Evolutionary conservation across 2,888 invertebrate species (phyloP), one percentile per base, ranked within the genome.

Genomic region (Cremastinae sp.): DNA sequence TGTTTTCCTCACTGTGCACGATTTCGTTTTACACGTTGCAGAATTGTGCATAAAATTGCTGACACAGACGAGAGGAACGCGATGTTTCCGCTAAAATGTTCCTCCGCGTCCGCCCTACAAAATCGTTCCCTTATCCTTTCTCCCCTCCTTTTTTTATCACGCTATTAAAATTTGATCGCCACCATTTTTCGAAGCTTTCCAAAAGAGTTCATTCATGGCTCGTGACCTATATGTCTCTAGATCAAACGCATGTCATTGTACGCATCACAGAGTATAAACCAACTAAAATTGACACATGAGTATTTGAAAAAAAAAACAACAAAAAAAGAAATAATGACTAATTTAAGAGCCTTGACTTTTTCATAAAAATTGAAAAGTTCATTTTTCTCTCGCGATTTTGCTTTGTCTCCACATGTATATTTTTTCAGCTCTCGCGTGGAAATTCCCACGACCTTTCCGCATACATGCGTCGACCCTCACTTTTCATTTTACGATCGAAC

Each of bases 111-210:
- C 28, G 2, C 28, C 10, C 2, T 8, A n/a, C n/a, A 4, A 47
- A 43, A 16, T 47, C 47, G 14, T 7, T 16, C 14, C 49, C 0
- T 38, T 41, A 10, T 56, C 45, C 22, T 49, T 36, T 47, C 7
- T n/a, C 12, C 0, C 4, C 45, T 12, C n/a, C n/a, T 38, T 8
- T n/a, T n/a, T 28, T 28, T 28, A 49, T 49, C 49, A 18, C 22
- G n/a, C 53, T 51, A 53, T 64, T 34, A 53, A 41, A 64, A 53
- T 53, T 53, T 41, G 10, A 64, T 51, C 20, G 51, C 14, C 12
- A 16, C 28, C 38, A 20, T 51, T 22, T 20, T 12, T 51, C 22
- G 14, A 5, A 18, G 49, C 16, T n/a, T 45, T 12, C 36, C 1
- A 2, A 49, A 10, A 9, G 34, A 28, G 28, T 28, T 28, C 5